Base-by-base conservation (phyloP, 2,888 invertebrate species). In the Andrena bucephala region DNA sequence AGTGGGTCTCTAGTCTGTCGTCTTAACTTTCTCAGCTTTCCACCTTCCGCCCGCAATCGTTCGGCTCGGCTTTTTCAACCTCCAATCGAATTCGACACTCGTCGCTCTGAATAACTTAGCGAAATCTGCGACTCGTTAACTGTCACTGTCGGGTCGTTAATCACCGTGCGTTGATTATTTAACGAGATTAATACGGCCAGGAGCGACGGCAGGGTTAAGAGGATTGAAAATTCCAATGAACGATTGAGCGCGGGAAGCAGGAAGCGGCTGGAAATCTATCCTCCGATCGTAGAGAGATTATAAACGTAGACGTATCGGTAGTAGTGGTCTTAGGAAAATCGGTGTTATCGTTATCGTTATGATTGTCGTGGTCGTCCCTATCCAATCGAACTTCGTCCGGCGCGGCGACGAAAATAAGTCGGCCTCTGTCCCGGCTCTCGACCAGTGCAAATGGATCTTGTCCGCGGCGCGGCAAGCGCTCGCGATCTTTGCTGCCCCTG, bases 1-100 rank as follows among this genome's bases (percentile, higher is more conserved):
- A 83, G 89, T 92, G 94, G 94, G 93, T 93, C 93, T 93, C 90
- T 94, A 94, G 94, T 94, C 91, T 88, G 68, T 92, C 72, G 92
- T 89, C 88, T 89, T 77, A 66, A 78, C 73, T 85, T 80, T 69
- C 76, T 65, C 63, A 86, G 81, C 81, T 78, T 81, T 81, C 68
- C 60, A 48, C 13, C 7, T 69, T 65, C 52, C 85, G 73, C 48
- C 66, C 62, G 33, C 2, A 24, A 59, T 63, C 50, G 54, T 48
- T 27, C 36, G 7, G 10, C 57, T 6, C 6, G 31, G 2, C 33
- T 24, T 6, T 10, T 3, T 16, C 57, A 5, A 16, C 24, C 3
- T 13, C 10, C 10, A 13, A 0, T 13, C 36, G 13, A 13, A 42
- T 0, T 36, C 36, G 10, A 36, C 27, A 2, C 27, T 27, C 13